Evolutionary conservation across 2,888 invertebrate species (phyloP).

Genomic region (Athalia circularis): DNA sequence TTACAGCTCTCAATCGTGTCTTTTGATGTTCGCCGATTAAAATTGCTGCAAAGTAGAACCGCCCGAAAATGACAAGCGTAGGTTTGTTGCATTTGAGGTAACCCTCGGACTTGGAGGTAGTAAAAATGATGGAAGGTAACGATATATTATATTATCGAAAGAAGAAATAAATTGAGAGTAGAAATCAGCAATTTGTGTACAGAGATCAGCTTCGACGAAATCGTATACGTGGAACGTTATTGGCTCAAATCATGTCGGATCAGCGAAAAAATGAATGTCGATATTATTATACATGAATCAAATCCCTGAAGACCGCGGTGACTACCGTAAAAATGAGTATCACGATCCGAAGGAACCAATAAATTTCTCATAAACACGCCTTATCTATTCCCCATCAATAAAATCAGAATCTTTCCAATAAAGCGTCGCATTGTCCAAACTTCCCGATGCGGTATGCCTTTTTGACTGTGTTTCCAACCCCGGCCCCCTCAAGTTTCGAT

Average conservation of each 20-base stretch:
- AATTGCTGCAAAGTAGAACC: too few relatives aligned
- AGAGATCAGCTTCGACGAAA: too few relatives aligned
- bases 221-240: not conserved
- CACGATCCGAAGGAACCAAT: slow-evolving; percentile 39
- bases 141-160: not conserved
- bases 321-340: slow-evolving; percentile 44
- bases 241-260: slow-evolving; percentile 31
- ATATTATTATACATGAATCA: slow-evolving; percentile 9
- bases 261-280: slow-evolving; percentile 37
- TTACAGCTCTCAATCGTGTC: too few relatives aligned
- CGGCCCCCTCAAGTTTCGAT: not conserved
- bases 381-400: slow-evolving; percentile 49
- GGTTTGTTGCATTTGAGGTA: slow-evolving; percentile 22
- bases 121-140: not conserved
- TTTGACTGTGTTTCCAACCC: slow-evolving; percentile 10
- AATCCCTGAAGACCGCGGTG: slow-evolving; percentile 17
- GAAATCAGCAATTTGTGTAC: not conserved
- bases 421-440: slow-evolving; percentile 46
- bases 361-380: slow-evolving; percentile 47
- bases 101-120: slow-evolving; percentile 5
- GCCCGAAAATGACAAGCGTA: slow-evolving; percentile 1
- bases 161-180: not conserved
- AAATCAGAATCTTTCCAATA: slow-evolving; percentile 44
- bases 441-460: slow-evolving; percentile 18
- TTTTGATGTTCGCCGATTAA: too few relatives aligned